Base-by-base conservation (phyloP, 2,113 vertebrate species). In the Varanus komodoensis region DNA sequence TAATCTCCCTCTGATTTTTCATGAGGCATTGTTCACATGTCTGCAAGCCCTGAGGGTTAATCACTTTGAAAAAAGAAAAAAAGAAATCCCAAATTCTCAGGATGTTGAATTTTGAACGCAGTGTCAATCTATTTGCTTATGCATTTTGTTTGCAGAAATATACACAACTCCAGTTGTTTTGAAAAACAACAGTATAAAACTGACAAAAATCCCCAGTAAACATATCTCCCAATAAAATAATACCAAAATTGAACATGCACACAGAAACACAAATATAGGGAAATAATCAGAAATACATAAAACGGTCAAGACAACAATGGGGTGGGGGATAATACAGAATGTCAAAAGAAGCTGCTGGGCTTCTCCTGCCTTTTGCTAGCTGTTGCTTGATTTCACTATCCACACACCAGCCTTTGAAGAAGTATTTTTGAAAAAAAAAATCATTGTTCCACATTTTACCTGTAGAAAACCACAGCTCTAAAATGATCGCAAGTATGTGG, bases 301-400 rank as follows among this genome's bases (percentile, higher is more conserved):
- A 94, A 79, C 90, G 91, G 90, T 93, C 90, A 90, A 94, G 89
- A 84, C 87, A 89, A 94, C 94, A 84, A 81, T 69, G 88, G 85
- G 91, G 93, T 44, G 86, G 50, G 92, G 14, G 91, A 95, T 92
- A 89, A 94, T 91, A 95, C 85, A 64, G n/a, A 91, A 94, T 95
- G 93, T 34, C 93, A 95, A 92, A 95, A 95, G 93, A 95, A 95
- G 94, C 94, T 82, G 82, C 92, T 93, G 61, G 92, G 94, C 91
- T 96, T 93, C 94, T 87, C 92, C 90, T 95, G 95, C 95, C 95
- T 94, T 94, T 96, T 96, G 96, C 94, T 95, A 96, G 57, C 82
- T 91, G 0, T 88, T 23, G 87, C 95, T 96, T 95, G 92, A 94
- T 92, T 93, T 93, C 91, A 90, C 92, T 94, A 68, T 90, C 92